Evolutionary conservation across 1,140 invertebrate species (phyloP).

Genomic region (Hesperophylax magnus): DNA sequence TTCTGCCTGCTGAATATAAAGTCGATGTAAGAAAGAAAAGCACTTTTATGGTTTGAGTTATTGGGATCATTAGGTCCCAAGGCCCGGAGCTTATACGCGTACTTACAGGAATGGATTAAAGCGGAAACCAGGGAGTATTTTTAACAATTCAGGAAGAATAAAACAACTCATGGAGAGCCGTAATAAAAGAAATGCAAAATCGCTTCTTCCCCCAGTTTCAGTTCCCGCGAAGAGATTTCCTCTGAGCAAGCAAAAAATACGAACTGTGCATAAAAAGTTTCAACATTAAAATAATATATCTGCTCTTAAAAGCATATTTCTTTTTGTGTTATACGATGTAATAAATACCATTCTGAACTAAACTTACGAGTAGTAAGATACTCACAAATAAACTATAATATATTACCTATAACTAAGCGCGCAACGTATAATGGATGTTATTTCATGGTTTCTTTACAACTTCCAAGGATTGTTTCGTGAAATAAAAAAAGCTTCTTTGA

Average conservation of each 20-base stretch:
- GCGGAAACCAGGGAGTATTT: slow-evolving; percentile 23
- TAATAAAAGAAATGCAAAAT: slow-evolving; percentile 37
- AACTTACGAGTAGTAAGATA: background rate
- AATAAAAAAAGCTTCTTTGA: too few relatives aligned
- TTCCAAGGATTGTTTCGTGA: too few relatives aligned
- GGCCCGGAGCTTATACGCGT: slow-evolving; percentile 8
- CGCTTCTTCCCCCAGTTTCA: background rate
- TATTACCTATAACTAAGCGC: too few relatives aligned
- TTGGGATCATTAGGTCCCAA: slow-evolving; percentile 23
- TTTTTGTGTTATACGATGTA: background rate
- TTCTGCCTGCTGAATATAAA: slow-evolving; percentile 5
- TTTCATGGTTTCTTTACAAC: too few relatives aligned
- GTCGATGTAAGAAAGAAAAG: slow-evolving; percentile 20
- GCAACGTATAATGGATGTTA: too few relatives aligned
- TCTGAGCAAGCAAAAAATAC: background rate
- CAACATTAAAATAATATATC: too few relatives aligned
- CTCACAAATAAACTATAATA: background rate
- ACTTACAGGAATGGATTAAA: slow-evolving; percentile 37
- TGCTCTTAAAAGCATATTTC: too few relatives aligned
- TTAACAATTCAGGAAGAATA: slow-evolving; percentile 24
- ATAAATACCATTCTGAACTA: background rate
- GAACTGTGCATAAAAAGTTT: too few relatives aligned
- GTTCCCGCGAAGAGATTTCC: background rate
- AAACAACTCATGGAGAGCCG: slow-evolving; percentile 7
- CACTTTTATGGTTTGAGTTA: slow-evolving; percentile 36